phyloP scores from a whole-genome alignment of 1,140 invertebrate species.

The Ptiloglossa arizonensis region DNA sequence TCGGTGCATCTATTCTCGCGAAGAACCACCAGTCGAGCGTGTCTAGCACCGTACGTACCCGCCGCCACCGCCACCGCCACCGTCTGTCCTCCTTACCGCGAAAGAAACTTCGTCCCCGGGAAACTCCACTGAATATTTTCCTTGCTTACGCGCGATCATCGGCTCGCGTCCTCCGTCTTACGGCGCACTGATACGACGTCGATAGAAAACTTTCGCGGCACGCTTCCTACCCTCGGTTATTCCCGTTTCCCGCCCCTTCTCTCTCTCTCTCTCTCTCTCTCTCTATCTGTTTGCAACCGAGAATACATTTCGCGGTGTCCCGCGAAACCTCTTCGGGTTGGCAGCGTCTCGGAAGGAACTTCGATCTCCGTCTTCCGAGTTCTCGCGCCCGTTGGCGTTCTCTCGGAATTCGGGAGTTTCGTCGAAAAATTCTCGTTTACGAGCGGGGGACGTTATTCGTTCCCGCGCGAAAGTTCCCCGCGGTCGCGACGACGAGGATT shows the following conservation, averaged over 20 bases:
- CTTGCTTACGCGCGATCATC: constrained; percentile 71
- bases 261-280: too few relatives aligned
- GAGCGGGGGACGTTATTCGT: too few relatives aligned
- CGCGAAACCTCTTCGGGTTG: background rate
- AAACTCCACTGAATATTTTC: constrained; percentile 76
- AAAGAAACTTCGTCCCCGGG: constrained; percentile 67
- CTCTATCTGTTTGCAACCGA: too few relatives aligned
- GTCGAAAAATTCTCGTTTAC: too few relatives aligned
- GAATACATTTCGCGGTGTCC: background rate
- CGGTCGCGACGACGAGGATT: too few relatives aligned
- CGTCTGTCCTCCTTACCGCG: constrained; percentile 34
- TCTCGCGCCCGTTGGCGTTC: background rate
- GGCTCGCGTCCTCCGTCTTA: constrained; percentile 55
- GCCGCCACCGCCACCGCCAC: constrained; percentile 5
- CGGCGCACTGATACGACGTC: constrained; percentile 64
- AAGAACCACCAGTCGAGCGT: constrained; percentile 38
- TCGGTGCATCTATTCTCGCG: constrained; percentile 32
- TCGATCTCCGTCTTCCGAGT: background rate
- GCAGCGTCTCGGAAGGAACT: background rate
- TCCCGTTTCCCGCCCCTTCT: background rate
- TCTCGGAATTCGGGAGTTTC: too few relatives aligned
- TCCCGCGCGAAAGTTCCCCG: too few relatives aligned
- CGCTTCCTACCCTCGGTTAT: constrained; percentile 34
- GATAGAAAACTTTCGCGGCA: constrained; percentile 69
- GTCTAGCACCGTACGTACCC: too few relatives aligned